These are phyloP conservation scores for Pelagia noctiluca DNA, from an alignment of 30 jellyfish, hydroid and myxozoan genomes.

Conservation along the genomic window DNA sequence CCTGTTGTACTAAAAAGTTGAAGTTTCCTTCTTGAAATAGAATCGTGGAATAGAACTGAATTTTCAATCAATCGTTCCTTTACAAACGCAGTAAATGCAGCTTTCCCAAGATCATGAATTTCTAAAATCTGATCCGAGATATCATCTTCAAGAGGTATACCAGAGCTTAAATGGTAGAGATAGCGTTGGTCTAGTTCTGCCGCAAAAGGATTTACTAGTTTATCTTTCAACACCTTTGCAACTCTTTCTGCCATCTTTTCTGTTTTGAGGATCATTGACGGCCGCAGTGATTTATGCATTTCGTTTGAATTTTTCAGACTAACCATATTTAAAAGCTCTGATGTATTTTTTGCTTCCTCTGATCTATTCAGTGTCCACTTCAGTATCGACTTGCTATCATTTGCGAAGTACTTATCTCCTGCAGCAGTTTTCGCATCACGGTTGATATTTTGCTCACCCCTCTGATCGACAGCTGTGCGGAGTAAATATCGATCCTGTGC, in stretches of 20 bases:
- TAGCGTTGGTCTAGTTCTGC: neutral
- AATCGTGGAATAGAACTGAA: neutral
- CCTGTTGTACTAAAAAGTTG: neutral
- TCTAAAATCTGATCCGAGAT: neutral
- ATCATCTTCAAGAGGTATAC: constrained; percentile 1
- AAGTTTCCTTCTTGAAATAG: constrained; percentile 7
- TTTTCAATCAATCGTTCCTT: neutral
- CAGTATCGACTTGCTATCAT: constrained; percentile 23
- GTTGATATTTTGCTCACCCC: constrained; percentile 36
- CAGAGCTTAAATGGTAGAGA: constrained; percentile 11
- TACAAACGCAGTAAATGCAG: neutral
- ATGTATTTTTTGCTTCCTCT: constrained; percentile 4
- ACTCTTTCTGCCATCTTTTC: neutral
- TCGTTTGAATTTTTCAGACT: neutral
- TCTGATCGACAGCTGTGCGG: constrained; percentile 32
- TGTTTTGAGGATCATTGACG: constrained; percentile 7
- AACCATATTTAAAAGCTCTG: neutral
- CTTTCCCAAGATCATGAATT: neutral
- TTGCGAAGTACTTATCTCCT: constrained; percentile 21
- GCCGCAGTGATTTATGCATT: constrained; percentile 20
- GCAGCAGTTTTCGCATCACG: no score
- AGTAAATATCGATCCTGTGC: constrained; percentile 14
- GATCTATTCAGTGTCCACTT: constrained; percentile 25
- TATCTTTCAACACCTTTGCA: constrained; percentile 3
- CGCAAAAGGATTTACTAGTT: neutral